These are phyloP conservation scores for Drosophila kanapiae DNA, from an alignment of 1,140 invertebrate genomes.

Conservation along the genomic window DNA sequence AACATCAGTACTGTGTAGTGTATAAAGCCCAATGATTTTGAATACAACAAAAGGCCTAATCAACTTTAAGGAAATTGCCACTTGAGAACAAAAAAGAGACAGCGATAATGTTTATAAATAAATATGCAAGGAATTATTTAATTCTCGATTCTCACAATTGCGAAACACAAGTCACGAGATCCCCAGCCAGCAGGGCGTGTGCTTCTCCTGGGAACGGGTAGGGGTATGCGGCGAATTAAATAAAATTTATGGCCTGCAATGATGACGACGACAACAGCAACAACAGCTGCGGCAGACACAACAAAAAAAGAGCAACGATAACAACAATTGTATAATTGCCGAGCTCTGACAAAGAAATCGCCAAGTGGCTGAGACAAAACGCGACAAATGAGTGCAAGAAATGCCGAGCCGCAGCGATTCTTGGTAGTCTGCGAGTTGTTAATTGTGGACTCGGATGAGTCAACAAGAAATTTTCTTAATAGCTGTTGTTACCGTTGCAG, in stretches of 20 bases:
- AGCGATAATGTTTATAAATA: conserved; percentile 66
- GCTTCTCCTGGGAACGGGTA: conserved; percentile 32
- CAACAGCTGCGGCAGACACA: conserved; percentile 33
- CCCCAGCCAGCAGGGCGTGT: conserved; percentile 68
- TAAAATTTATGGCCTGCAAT: conserved; percentile 70
- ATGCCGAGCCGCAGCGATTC: conserved; percentile 55
- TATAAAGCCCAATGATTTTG: neutral
- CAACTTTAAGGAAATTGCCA: conserved; percentile 71
- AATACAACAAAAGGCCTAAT: conserved; percentile 61
- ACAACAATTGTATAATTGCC: conserved; percentile 78
- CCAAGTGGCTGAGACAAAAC: conserved; percentile 64
- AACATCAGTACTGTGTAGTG: neutral
- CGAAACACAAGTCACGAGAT: conserved; percentile 77
- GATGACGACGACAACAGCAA: conserved; percentile 39
- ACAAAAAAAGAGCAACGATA: conserved; percentile 32
- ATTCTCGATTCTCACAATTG: conserved; percentile 80
- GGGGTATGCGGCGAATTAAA: conserved; percentile 59
- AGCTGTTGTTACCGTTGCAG: conserved; percentile 76
- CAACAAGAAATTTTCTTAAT: conserved; percentile 83
- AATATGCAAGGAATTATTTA: conserved; percentile 83
- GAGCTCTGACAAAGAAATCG: conserved; percentile 76
- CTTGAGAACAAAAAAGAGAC: conserved; percentile 41
- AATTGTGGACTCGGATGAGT: conserved; percentile 80
- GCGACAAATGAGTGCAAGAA: conserved; percentile 79
- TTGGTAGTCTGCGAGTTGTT: conserved; percentile 71